Evolutionary conservation across 2,113 vertebrate genomes (phyloP).

Genomic region (Notechis scutatus): DNA sequence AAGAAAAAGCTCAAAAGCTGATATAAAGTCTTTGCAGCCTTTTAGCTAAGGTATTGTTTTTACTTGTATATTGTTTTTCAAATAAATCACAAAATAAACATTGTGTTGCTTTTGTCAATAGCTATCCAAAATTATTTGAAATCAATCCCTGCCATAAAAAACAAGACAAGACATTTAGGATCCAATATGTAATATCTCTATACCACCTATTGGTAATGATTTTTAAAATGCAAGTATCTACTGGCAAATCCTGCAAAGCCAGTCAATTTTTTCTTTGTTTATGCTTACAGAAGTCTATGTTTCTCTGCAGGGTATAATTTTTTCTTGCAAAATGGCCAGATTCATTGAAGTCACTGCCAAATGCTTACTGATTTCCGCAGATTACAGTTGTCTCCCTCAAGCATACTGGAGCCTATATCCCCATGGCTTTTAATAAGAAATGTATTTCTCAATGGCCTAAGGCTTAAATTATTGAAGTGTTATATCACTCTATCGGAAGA

Average conservation of each 20-base stretch:
- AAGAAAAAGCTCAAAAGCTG: background rate
- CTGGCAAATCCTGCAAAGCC: slow-evolving; percentile 4
- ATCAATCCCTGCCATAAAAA: background rate
- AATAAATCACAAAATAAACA: background rate
- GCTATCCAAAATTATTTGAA: background rate
- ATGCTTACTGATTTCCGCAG: slow-evolving; percentile 17
- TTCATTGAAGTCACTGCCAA: slow-evolving; percentile 31
- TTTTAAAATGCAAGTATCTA: slow-evolving; percentile 4
- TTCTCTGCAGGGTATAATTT: slow-evolving; percentile 22
- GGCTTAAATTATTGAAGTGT: slow-evolving; percentile 16
- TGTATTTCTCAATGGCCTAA: background rate
- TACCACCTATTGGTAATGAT: background rate
- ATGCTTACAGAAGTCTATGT: slow-evolving; percentile 2
- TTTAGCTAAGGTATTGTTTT: background rate
- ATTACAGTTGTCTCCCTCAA: slow-evolving; percentile 20
- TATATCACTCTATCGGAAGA: slow-evolving; percentile 9
- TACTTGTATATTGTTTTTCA: background rate
- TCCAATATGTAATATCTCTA: background rate
- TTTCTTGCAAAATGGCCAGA: slow-evolving; percentile 10
- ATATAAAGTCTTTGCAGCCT: background rate
- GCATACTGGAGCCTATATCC: background rate
- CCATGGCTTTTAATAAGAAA: background rate
- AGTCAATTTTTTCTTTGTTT: slow-evolving; percentile 10
- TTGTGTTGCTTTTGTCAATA: background rate
- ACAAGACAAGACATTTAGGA: background rate